Percentiles rank a stretch among this genome's conserved stretches.
These are phyloP conservation scores for Erythrocercus mccallii DNA, from an alignment of 2,113 vertebrate genomes.

Conservation along the genomic window DNA sequence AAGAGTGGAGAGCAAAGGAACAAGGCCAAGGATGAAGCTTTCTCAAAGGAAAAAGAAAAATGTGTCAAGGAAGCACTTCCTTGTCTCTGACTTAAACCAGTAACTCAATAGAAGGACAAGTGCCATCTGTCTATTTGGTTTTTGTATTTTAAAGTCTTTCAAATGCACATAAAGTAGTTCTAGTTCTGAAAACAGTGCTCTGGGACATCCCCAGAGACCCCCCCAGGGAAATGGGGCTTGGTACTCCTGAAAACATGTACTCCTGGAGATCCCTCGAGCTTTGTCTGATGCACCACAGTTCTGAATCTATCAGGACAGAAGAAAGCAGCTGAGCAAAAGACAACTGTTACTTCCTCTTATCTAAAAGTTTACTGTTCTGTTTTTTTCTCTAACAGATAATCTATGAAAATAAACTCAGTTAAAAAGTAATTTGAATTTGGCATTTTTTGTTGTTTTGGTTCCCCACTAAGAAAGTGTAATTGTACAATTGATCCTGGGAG, in stretches of 20 bases:
- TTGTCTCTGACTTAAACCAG: not conserved
- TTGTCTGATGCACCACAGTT: not conserved
- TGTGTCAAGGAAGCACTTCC: not conserved
- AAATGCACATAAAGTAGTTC: accelerated
- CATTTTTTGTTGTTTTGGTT: not conserved
- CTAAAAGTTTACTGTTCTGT: not conserved
- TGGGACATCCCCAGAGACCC: too few species aligned
- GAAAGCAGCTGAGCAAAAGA: not conserved
- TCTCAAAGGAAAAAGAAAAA: not conserved
- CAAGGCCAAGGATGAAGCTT: not conserved
- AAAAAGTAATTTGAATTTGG: not conserved
- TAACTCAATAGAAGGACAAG: not conserved
- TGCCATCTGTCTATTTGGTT: not conserved
- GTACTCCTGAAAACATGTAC: not conserved
- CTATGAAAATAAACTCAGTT: not conserved
- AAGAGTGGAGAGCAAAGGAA: not conserved
- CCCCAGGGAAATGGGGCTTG: not conserved
- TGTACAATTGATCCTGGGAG: not conserved
- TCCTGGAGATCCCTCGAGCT: not conserved
- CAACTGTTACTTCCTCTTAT: not conserved
- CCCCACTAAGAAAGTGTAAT: not conserved
- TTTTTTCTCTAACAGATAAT: not conserved
- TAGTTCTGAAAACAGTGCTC: not conserved
- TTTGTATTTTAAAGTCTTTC: not conserved
- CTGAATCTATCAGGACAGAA: not conserved